These are phyloP conservation scores for Teinopalpus imperialis DNA, from an alignment of 2,888 invertebrate species.

Conservation along the genomic window DNA sequence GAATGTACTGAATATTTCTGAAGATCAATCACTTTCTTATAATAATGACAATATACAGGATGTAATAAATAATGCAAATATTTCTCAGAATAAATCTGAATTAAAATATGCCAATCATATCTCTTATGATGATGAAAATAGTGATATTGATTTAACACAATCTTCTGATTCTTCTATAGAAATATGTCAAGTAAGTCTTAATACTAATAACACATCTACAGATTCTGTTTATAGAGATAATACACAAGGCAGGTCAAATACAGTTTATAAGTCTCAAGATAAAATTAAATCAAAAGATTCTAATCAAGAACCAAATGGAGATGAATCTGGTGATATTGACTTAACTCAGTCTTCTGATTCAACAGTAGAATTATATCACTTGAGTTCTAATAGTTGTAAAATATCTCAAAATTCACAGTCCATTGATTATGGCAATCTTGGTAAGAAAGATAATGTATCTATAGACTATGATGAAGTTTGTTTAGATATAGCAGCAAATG, in stretches of 20 bases:
- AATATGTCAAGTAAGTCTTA: neutral
- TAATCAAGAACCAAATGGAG: neutral
- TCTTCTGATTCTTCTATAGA: slow-evolving; percentile 39
- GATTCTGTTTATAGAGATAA: neutral
- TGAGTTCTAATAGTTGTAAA: neutral
- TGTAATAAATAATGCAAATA: too few species aligned
- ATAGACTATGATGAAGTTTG: slow-evolving; percentile 66
- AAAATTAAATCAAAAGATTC: neutral
- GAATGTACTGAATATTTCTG: too few species aligned
- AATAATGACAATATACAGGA: too few species aligned
- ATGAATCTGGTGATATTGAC: slow-evolving; percentile 8
- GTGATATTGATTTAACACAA: slow-evolving; percentile 58
- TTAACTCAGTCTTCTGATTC: slow-evolving; percentile 17
- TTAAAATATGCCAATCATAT: too few species aligned
- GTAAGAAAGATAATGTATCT: slow-evolving; percentile 53
- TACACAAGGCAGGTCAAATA: neutral
- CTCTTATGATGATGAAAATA: too few species aligned
- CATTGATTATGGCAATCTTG: slow-evolving; percentile 38
- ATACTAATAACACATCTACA: neutral
- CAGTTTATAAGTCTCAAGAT: neutral
- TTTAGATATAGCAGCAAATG: slow-evolving; percentile 27
- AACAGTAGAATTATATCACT: neutral
- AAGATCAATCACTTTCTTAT: too few species aligned
- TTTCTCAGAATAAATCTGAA: too few species aligned
- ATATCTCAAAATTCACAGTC: neutral